A percentile compares a stretch with the other conserved stretches of the same genome.
These are phyloP conservation scores for Heterohyrax brucei DNA, from an alignment of 2,797 vertebrate species.

Conservation along the genomic window DNA sequence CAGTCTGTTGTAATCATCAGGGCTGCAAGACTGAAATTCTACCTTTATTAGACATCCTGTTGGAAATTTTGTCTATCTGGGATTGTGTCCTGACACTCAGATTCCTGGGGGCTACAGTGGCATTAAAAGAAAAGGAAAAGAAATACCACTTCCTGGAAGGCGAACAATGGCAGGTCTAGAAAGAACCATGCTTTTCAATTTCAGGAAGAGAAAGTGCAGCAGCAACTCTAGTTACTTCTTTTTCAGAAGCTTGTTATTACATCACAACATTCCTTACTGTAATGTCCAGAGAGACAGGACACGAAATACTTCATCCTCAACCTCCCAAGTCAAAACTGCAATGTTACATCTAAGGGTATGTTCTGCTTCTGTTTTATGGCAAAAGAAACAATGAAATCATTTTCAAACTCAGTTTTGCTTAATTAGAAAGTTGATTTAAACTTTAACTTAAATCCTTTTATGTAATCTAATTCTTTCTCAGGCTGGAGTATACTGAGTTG, in stretches of 20 bases:
- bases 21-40: not conserved
- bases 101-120: not conserved
- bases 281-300: not conserved
- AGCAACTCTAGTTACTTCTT: not conserved
- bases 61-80: not conserved
- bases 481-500: not conserved
- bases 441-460: not conserved
- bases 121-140: not conserved
- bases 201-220: not conserved
- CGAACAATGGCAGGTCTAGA: not conserved
- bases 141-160: not conserved
- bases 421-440: not conserved
- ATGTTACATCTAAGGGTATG: not conserved
- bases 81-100: not conserved
- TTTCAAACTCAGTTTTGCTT: not conserved
- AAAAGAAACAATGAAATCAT: conserved; percentile 7
- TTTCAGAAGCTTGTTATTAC: not conserved
- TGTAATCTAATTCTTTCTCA: conserved; percentile 8
- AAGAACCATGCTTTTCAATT: conserved; percentile 15
- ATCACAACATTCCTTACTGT: not conserved
- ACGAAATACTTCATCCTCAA: not conserved
- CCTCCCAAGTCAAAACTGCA: not conserved
- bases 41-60: not conserved
- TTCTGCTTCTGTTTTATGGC: not conserved
- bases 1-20: not conserved